Evolutionary conservation across 2,797 vertebrate genomes (phyloP), one percentile per base, ranked within the genome.

Genomic region (Anguilla obscura): DNA sequence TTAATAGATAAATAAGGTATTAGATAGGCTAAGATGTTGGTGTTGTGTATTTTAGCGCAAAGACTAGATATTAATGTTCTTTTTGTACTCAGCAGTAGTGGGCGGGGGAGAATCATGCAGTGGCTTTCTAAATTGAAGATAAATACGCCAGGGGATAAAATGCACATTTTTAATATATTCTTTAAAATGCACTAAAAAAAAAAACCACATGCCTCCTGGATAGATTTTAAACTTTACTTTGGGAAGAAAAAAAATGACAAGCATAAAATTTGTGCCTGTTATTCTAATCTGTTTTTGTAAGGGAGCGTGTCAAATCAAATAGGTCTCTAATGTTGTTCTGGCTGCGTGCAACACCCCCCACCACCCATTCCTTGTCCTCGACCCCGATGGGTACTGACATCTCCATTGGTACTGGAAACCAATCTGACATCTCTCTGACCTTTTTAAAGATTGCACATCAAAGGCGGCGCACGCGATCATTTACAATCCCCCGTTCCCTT

Each of bases 351-450:
- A 27, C 27, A 12, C 69, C 27, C 33, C 50, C 54, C 54, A 56
- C 54, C 54, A 1, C 54, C 56, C 14, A 2, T 18, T 52, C 50
- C 50, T 52, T 52, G 50, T 52, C 10, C 10, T 8, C 3, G 33
- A 40, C 14, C 36, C 33, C 12, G 74, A 40, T 40, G 74, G 74
- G 74, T 40, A 40, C 74, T 33, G 74, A 76, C 74, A 76, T 16
- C 74, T 76, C 74, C 74, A 33, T 40, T 76, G 33, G 33, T 87
- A 56, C 79, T 48, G 88, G 79, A 90, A 86, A 36, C 86, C 84
- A 76, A 86, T 27, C 50, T 91, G 93, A 91, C 92, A 93, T 93
- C 87, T 89, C 79, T 63, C 30, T 92, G 94, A 95, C 93, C 94
- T 74, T 76, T 76, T 76, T 76, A 76, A 76, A 76, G 40, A 76